A percentile compares a stretch with the other conserved stretches of the same genome.
These are phyloP conservation scores for Carollia perspicillata DNA, from an alignment of 2,113 vertebrate genomes.

Conservation along the genomic window DNA sequence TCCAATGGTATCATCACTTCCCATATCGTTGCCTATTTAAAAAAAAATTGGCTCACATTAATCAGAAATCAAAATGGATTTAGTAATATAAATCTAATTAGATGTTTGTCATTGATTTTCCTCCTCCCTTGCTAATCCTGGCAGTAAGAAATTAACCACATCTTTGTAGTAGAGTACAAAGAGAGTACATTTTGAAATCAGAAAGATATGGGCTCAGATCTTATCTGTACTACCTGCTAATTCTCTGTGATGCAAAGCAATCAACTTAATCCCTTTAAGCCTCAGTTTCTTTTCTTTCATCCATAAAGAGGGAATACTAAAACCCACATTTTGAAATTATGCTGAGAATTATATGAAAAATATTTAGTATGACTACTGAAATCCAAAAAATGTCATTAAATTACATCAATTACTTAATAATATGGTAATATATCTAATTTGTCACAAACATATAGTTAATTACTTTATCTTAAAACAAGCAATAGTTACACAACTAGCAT, in stretches of 20 bases:
- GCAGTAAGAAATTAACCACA: neutral
- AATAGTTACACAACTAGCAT: neutral
- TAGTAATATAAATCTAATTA: neutral
- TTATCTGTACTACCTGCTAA: neutral
- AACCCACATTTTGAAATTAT: neutral
- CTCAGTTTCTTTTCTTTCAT: slow-evolving; percentile 6
- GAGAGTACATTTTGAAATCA: slow-evolving; percentile 1
- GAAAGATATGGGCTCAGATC: neutral
- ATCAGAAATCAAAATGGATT: slow-evolving; percentile 38
- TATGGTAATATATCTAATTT: neutral
- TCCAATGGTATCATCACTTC: slow-evolving; percentile 91
- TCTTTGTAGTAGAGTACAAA: neutral
- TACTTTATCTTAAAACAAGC: neutral
- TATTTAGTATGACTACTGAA: neutral
- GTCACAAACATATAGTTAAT: neutral
- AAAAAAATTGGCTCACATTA: slow-evolving; percentile 16
- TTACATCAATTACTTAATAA: neutral
- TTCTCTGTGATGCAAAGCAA: neutral
- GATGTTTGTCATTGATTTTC: neutral
- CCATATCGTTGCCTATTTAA: slow-evolving; percentile 85
- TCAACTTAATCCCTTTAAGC: neutral
- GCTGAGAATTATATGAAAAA: neutral
- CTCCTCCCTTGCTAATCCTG: neutral
- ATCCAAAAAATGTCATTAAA: neutral
- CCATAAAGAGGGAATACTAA: neutral